A percentile compares a stretch with the other conserved stretches of the same genome.
Evolutionary conservation across 2,113 vertebrate species (phyloP).

Genomic region (Telmatochromis sp.): DNA sequence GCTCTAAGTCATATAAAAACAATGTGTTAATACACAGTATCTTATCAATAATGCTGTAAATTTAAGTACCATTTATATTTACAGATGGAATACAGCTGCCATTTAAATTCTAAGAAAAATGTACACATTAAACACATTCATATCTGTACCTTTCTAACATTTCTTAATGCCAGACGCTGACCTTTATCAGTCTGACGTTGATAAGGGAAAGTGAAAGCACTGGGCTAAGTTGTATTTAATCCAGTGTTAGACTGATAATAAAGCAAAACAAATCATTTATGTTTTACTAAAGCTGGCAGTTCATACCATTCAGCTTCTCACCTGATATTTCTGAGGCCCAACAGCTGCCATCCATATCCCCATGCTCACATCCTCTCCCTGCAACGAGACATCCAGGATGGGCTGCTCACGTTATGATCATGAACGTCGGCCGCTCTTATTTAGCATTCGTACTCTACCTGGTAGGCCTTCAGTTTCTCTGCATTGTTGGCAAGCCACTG

Average conservation of each 20-base stretch:
- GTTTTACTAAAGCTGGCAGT: not conserved
- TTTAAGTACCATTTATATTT: not conserved
- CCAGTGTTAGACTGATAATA: not conserved
- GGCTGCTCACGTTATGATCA: not conserved
- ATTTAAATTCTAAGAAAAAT: not conserved
- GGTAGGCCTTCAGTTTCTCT: constrained; percentile 85
- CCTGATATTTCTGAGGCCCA: constrained; percentile 88
- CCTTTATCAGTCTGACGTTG: not conserved
- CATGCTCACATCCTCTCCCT: constrained; percentile 99
- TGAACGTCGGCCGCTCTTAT: not conserved
- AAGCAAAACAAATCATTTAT: not conserved
- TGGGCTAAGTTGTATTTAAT: not conserved
- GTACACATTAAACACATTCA: not conserved
- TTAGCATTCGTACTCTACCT: constrained; percentile 68
- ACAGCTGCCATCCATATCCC: constrained; percentile 99
- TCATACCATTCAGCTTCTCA: constrained; percentile 17
- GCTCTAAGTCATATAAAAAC: not conserved
- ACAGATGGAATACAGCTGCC: not conserved
- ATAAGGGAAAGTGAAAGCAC: not conserved
- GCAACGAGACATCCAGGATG: not conserved
- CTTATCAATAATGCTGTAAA: not conserved
- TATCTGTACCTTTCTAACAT: not conserved
- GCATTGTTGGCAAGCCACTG: constrained; percentile 89
- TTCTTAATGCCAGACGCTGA: not conserved
- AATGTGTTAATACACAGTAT: not conserved